Conservation (phyloP, 2,888 invertebrate genomes). For the Ochlodes sylvanus region DNA sequence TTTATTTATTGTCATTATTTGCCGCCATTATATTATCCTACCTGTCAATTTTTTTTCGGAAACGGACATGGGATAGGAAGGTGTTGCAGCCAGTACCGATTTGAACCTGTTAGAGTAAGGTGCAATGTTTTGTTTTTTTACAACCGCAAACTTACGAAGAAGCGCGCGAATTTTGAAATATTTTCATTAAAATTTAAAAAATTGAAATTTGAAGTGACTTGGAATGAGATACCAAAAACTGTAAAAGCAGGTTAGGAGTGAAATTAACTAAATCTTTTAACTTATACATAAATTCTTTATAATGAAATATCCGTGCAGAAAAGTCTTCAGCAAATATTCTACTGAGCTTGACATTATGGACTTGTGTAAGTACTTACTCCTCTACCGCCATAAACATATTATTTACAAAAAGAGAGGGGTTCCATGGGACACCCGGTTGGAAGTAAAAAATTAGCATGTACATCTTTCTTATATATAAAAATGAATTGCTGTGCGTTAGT, state of each 20-base stretch:
- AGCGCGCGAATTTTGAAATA: not conserved
- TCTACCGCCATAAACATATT: no score
- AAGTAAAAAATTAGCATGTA: no score
- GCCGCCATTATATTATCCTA: conserved; percentile 57
- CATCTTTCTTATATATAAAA: no score
- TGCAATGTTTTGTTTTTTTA: conserved; percentile 59
- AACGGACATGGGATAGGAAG: conserved; percentile 74
- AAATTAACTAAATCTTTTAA: conserved; percentile 28
- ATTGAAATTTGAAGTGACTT: not conserved
- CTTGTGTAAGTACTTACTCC: conserved; percentile 58
- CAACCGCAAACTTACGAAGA: not conserved
- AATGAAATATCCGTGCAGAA: conserved; percentile 77
- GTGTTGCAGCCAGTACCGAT: conserved; percentile 70
- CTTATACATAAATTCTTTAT: conserved; percentile 45
- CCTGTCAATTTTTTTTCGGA: conserved; percentile 74
- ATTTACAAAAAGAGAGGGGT: not conserved
- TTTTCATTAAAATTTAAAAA: not conserved
- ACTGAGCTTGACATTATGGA: conserved; percentile 59
- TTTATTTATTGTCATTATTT: conserved; percentile 34
- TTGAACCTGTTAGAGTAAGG: conserved; percentile 76
- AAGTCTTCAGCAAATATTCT: conserved; percentile 57
- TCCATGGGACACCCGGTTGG: no score
- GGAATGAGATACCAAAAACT: not conserved
- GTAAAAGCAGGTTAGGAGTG: conserved; percentile 6
- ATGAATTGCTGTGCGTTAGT: no score